A percentile compares a stretch with the other conserved stretches of the same genome.
phyloP scores from a whole-genome alignment of 2,797 vertebrate species.

The Simalia tracyae region DNA sequence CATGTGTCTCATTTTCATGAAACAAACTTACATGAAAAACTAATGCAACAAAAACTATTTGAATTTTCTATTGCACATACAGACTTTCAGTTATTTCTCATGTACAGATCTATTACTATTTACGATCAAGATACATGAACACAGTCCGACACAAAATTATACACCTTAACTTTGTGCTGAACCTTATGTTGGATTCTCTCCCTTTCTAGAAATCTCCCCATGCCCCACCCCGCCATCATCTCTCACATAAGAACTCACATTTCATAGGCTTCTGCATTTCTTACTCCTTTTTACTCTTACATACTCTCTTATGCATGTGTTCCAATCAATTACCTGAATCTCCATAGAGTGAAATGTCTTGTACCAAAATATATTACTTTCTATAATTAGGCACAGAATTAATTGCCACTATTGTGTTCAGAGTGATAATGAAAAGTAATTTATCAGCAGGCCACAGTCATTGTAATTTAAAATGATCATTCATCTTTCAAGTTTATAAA shows the following conservation, averaged over 20 bases:
- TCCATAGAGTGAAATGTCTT: neutral
- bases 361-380: neutral
- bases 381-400: neutral
- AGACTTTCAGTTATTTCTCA: constrained; percentile 42
- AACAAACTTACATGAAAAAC: constrained; percentile 42
- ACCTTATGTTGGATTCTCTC: neutral
- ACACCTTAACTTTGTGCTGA: neutral
- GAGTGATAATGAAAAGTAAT: neutral
- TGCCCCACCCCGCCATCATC: neutral
- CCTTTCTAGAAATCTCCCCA: neutral
- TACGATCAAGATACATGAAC: neutral
- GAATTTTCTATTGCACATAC: constrained; percentile 22
- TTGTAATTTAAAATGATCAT: constrained; percentile 17
- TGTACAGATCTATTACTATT: constrained; percentile 24
- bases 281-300: neutral
- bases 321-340: neutral
- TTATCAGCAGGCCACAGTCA: neutral
- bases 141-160: neutral
- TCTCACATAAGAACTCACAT: neutral
- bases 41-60: constrained; percentile 43
- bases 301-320: neutral
- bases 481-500: neutral
- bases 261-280: neutral
- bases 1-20: constrained; percentile 9
- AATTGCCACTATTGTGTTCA: neutral